A percentile compares a stretch with the other conserved stretches of the same genome.
Conservation (phyloP, 92 coral and sea anemone species). For the Zoanthus sociatus region DNA sequence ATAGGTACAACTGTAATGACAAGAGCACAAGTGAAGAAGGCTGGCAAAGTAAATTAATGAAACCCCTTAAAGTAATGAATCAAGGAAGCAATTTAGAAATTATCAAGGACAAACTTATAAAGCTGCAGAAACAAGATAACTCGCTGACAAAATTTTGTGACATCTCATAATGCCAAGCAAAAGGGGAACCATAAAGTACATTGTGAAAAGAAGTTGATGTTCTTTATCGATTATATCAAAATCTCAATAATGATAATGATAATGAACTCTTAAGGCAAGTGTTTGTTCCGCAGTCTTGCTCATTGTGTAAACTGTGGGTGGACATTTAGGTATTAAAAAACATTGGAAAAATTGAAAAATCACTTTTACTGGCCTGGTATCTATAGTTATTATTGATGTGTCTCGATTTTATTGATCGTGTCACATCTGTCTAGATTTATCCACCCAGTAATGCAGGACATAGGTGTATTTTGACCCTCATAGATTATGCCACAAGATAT, state of each 20-base stretch:
- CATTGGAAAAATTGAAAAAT: too few species aligned
- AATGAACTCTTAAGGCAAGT: too few species aligned
- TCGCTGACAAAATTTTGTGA: conserved; percentile 17
- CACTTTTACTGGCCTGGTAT: conserved; percentile 45
- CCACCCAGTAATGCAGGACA: too few species aligned
- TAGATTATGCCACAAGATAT: too few species aligned
- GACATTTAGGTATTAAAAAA: too few species aligned
- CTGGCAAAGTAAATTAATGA: background rate
- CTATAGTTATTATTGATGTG: conserved; percentile 16
- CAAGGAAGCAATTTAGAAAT: background rate
- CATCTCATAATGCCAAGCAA: background rate
- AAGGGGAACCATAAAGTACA: background rate
- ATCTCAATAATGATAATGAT: too few species aligned
- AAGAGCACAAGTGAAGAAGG: conserved; percentile 4
- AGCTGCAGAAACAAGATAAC: conserved; percentile 33
- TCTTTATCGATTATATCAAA: too few species aligned
- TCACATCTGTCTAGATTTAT: conserved; percentile 33
- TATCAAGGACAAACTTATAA: conserved; percentile 18
- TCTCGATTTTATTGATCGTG: conserved; percentile 43
- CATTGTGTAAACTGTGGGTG: too few species aligned
- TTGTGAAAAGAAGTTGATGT: too few species aligned
- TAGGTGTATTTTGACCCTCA: too few species aligned
- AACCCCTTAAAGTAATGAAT: background rate
- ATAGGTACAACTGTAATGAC: conserved; percentile 10
- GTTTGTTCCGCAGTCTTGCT: too few species aligned